These are phyloP conservation scores for Pollenia amentaria DNA, from an alignment of 2,888 invertebrate species.

Conservation along the genomic window DNA sequence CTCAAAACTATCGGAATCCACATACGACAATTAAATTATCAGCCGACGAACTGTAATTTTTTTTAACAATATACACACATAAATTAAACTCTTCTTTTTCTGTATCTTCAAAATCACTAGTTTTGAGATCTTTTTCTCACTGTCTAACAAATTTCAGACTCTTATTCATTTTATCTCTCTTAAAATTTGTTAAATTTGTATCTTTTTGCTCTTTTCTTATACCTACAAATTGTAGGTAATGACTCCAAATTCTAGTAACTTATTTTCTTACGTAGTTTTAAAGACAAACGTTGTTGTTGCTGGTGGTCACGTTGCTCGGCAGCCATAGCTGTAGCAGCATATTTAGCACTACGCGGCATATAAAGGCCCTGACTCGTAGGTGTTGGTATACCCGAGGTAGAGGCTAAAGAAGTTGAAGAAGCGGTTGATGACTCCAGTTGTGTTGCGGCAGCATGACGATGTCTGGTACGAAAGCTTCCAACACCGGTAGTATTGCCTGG, in stretches of 20 bases:
- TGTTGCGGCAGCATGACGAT: conserved; percentile 39
- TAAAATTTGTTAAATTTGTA: conserved; percentile 14
- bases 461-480: conserved; percentile 58
- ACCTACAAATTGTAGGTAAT: conserved; percentile 66
- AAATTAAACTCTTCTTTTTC: no score
- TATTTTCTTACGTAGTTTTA: conserved; percentile 84
- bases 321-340: conserved; percentile 70
- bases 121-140: no score
- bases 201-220: conserved; percentile 52
- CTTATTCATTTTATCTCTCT: neutral
- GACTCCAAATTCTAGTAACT: conserved; percentile 80
- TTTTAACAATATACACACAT: no score
- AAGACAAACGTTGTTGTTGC: conserved; percentile 78
- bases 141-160: no score
- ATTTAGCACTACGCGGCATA: conserved; percentile 75
- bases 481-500: conserved; percentile 27
- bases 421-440: conserved; percentile 79
- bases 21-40: no score
- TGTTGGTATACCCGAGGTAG: conserved; percentile 81
- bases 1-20: no score
- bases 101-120: no score
- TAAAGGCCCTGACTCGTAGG: conserved; percentile 78
- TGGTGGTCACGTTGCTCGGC: conserved; percentile 76
- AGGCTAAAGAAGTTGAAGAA: conserved; percentile 80
- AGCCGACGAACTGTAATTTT: no score